Base-by-base conservation (phyloP, 2,113 vertebrate genomes). In the Thunnus thynnus region DNA sequence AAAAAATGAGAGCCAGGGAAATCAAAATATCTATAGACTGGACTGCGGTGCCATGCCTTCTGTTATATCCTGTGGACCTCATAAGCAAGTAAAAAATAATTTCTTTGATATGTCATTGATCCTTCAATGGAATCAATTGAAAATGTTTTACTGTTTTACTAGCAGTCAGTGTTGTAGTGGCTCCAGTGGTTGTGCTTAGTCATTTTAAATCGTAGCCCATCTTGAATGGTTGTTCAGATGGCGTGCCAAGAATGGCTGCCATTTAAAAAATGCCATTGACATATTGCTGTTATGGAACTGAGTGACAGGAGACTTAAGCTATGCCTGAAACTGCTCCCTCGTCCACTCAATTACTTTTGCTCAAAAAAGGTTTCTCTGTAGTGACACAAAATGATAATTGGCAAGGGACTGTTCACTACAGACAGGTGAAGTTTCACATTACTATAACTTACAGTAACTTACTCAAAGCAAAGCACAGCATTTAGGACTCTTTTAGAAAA, bases 321-420 rank as follows among this genome's bases (percentile, higher is more conserved):
- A n/a, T 64, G 63, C 62, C 47, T 65, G 46, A 25, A 66, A 50
- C 46, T 50, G 9, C 46, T 65, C 25, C 22, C 16, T 60, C 20
- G 11, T 66, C 13, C n/a, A 72, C 46, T 51, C 18, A n/a, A 9
- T 60, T 8, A 36, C 52, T 70, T 55, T 9, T 41, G 7, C 36
- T 52, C 30, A n/a, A 10, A 55, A 18, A 25, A 30, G 25, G 48
- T 64, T 64, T 30, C 25, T 64, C 30, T 57, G 52, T 25, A 7
- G 46, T 9, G 36, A 9, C 36, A 66, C 22, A 66, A 50, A 27
- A 30, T 50, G 22, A 48, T 25, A 18, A 62, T 30, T 44, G 8
- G 22, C 20, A 16, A 48, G 22, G 16, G 46, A 47, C 16, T 11
- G n/a, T 41, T 36, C 2, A 46, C 18, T 63, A n/a, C 2, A 62